A percentile compares a stretch with the other conserved stretches of the same genome.
These are phyloP conservation scores for Aspidapion aeneum DNA, from an alignment of 2,888 invertebrate genomes.

Conservation along the genomic window DNA sequence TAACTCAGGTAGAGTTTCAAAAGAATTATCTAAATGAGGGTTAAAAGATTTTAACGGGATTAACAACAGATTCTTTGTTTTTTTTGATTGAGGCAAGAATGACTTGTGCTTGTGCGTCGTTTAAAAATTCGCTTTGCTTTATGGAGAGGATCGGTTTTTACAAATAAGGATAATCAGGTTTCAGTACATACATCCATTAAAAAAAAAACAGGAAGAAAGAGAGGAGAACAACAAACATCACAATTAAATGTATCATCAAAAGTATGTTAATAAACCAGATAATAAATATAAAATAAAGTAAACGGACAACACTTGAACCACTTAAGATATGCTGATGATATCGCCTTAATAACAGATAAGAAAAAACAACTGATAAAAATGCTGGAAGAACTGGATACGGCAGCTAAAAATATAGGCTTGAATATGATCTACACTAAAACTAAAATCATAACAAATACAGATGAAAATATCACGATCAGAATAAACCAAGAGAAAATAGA, in stretches of 20 bases:
- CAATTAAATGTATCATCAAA: not conserved
- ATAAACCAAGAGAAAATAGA: no score
- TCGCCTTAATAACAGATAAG: no score
- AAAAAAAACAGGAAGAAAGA: not conserved
- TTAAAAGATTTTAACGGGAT: not conserved
- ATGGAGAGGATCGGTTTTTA: not conserved
- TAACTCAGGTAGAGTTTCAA: not conserved
- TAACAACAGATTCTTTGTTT: not conserved
- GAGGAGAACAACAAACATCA: not conserved
- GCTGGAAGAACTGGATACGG: no score
- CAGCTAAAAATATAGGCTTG: no score
- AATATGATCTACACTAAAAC: no score
- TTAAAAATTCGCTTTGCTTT: not conserved
- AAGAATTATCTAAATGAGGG: not conserved
- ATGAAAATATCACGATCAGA: no score
- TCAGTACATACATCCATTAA: not conserved
- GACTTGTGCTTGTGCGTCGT: not conserved
- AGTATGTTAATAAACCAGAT: no score
- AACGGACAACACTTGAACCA: no score
- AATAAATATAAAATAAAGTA: no score
- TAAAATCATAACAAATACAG: no score
- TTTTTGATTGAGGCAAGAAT: not conserved
- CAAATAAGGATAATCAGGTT: not conserved
- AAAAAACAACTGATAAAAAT: no score
- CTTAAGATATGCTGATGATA: no score